Conservation (phyloP, 35 echinoderm and acorn worm genomes). For the Strongylocentrotus purpuratus region DNA sequence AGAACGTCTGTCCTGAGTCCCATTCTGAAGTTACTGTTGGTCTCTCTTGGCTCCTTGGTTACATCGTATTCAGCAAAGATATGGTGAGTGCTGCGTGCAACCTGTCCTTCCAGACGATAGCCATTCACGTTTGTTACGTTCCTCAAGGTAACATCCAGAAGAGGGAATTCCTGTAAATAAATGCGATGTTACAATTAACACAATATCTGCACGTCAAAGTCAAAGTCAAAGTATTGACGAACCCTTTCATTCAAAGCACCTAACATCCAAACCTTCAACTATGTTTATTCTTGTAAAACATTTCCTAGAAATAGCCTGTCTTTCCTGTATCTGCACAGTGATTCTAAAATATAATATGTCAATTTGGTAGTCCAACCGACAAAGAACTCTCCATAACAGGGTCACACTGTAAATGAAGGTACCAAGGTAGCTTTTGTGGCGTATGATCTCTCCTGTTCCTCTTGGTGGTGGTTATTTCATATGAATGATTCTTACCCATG, state of each 20-base stretch:
- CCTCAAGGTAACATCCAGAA: neutral
- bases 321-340: no score
- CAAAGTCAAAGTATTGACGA: neutral
- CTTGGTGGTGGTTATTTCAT: neutral
- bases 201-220: neutral
- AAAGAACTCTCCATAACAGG: neutral
- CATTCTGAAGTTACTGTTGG: neutral
- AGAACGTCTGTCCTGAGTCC: conserved; percentile 28
- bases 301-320: no score
- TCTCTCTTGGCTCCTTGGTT: conserved; percentile 6
- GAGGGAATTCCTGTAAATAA: neutral
- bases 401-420: neutral
- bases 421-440: no score
- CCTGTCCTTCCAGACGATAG: neutral
- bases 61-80: conserved; percentile 26
- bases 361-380: neutral
- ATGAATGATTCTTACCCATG: conserved; percentile 24
- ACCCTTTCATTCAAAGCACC: no score
- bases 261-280: no score
- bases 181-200: neutral
- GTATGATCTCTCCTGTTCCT: no score
- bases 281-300: no score
- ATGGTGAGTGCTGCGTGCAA: conserved; percentile 20
- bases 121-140: neutral
- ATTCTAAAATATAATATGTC: no score